Evolutionary conservation across 2,113 vertebrate species (phyloP), one percentile per base, ranked within the genome.

Genomic region (Struthio camelus): DNA sequence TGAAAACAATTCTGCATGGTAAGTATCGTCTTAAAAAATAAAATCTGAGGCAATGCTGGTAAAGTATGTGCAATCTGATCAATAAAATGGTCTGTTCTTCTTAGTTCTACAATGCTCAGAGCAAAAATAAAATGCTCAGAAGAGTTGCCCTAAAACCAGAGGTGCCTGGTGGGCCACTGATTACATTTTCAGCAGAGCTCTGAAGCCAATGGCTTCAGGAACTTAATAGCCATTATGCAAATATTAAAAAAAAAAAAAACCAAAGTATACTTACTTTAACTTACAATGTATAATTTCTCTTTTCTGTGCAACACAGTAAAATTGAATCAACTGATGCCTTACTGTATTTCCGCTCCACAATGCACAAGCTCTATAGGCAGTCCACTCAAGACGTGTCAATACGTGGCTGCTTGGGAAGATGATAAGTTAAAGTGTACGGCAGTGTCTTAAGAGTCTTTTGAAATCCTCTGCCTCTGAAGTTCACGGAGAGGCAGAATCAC

Each of bases 391-490:
- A 32, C 10, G 16, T 13, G 40, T 62, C 2, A 4, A 51, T 40
- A 66, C 19, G 7, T 22, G 46, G 25, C 89, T 93, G 40, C 34
- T 87, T 59, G 28, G 38, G 27, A 65, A 90, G 71, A 17, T 17
- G 48, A 19, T 85, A 70, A 54, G 27, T 62, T 51, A 64, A 81
- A 65, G 28, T 14, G 7, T 51, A 40, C 40, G 14, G 9, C 40
- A 30, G 50, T 6, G 5, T 81, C 71, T 18, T 56, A n/a, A 46
- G 28, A 76, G 38, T 32, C 7, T 71, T 62, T 61, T 72, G 58
- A 87, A 91, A 67, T 61, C 30, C 24, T 0, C 0, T 5, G 2
- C 25, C 8, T 24, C 24, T 82, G 56, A 76, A 12, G 50, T 24
- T 51, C 53, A 44, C 5, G 30, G 42, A 38, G 25, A 27, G 6